These are phyloP conservation scores for Lobophora halterata DNA, from an alignment of 2,888 invertebrate genomes.

Conservation along the genomic window DNA sequence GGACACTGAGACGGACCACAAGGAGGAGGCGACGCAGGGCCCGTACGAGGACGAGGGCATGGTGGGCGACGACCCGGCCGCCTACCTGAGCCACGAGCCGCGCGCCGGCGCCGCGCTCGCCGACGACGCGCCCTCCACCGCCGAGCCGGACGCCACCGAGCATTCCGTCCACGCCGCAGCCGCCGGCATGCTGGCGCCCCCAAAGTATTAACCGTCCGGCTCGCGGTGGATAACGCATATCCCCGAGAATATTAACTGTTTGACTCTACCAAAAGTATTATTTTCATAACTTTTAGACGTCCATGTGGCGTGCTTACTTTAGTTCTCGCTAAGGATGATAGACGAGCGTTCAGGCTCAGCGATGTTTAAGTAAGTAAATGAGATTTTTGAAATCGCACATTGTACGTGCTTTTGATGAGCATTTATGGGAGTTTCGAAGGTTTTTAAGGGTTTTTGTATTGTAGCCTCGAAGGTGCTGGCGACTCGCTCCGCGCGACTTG, in stretches of 20 bases:
- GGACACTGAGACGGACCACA: conserved; percentile 52
- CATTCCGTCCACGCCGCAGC: conserved; percentile 78
- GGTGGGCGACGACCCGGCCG: conserved; percentile 80
- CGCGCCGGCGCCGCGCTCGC: conserved; percentile 56
- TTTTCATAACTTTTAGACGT: conserved; percentile 56
- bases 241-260: conserved; percentile 52
- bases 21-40: conserved; percentile 80
- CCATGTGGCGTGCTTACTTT: conserved; percentile 42
- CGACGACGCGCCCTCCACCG: conserved; percentile 78
- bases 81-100: conserved; percentile 65
- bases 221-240: conserved; percentile 41
- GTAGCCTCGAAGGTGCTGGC: conserved; percentile 71
- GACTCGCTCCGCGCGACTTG: conserved; percentile 73
- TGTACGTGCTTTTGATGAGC: conserved; percentile 44
- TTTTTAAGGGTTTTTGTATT: conserved; percentile 51
- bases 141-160: conserved; percentile 82
- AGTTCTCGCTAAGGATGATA: conserved; percentile 57
- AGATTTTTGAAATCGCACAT: conserved; percentile 53
- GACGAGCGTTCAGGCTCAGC: conserved; percentile 44
- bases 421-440: conserved; percentile 59
- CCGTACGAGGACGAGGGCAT: conserved; percentile 82
- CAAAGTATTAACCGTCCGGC: conserved; percentile 69
- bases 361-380: conserved; percentile 50
- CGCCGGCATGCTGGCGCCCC: conserved; percentile 79
- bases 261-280: conserved; percentile 77